Evolutionary conservation across 2,797 vertebrate species (phyloP), one percentile per base, ranked within the genome.

Genomic region (Melanotaenia nigrans): DNA sequence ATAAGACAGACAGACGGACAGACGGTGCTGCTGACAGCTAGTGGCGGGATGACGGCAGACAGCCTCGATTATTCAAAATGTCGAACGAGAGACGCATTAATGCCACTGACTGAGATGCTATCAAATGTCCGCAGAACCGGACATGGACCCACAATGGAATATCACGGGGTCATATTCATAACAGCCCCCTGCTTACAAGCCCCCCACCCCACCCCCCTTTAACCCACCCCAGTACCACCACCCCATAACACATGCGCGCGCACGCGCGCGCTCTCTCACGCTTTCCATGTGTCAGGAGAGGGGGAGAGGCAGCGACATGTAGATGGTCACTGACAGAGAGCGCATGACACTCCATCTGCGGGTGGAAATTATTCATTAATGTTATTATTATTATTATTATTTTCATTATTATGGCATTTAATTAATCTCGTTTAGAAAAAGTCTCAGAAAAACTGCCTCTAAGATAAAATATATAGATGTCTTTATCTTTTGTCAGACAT

Each of bases 41-140:
- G 92, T 94, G 95, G 95, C 95, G 93, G 94, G 94, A 93, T 92
- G 88, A 89, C 94, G 92, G 92, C 94, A 95, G 94, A 95, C 94
- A 87, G 87, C 92, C 94, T 92, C 94, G 96, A 96, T 97, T 95
- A 96, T 96, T 96, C 94, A 94, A 96, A 97, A 96, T 92, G 91
- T 95, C 92, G 78, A 96, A 93, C 93, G 92, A 92, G 91, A 95
- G 93, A 94, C 94, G 90, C 94, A 95, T 94, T 83, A 93, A 95
- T 95, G 94, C 77, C 94, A 93, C 93, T 90, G 95, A 94, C 95
- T 90, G 94, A 94, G 95, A 95, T 95, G 94, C 93, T 92, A 95
- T 95, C 92, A 92, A 86, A 94, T 95, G 94, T 94, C 94, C 93
- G 68, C 85, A 75, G 87, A 93, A 94, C 94, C 90, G 92, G 93